Evolutionary conservation across 1,140 invertebrate genomes (phyloP).

Genomic region (Brachionus calyciflorus): DNA sequence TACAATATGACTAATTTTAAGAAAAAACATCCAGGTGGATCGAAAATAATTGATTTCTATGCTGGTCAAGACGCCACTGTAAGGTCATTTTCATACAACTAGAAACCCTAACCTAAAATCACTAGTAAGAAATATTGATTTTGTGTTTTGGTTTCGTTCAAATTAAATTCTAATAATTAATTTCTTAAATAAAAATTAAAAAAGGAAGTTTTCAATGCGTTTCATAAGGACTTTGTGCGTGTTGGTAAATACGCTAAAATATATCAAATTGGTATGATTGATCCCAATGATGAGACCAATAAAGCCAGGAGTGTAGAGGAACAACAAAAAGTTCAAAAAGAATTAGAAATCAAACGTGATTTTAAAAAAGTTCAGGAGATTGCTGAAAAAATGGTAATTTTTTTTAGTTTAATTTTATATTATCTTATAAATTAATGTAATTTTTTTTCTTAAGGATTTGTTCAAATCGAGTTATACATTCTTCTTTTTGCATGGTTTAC

Average conservation of each 20-base stretch:
- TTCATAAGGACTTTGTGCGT: slow-evolving; percentile 27
- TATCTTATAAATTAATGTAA: background rate
- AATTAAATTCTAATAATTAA: background rate
- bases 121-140: too few relatives aligned
- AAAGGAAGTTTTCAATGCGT: slow-evolving; percentile 50
- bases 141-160: background rate
- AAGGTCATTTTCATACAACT: background rate
- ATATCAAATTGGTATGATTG: slow-evolving; percentile 39
- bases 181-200: background rate
- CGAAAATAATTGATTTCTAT: slow-evolving; percentile 54
- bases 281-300: background rate
- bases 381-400: slow-evolving; percentile 6
- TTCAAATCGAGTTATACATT: slow-evolving; percentile 54
- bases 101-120: too few relatives aligned
- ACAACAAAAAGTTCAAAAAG: slow-evolving; percentile 7
- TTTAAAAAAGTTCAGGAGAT: slow-evolving; percentile 31
- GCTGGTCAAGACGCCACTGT: slow-evolving; percentile 58
- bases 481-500: slow-evolving; percentile 51
- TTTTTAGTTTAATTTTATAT: too few relatives aligned
- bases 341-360: slow-evolving; percentile 29
- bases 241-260: slow-evolving; percentile 27
- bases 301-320: background rate
- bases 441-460: slow-evolving; percentile 48
- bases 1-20: slow-evolving; percentile 57
- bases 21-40: slow-evolving; percentile 58